A percentile compares a stretch with the other conserved stretches of the same genome.
Evolutionary conservation across 2,797 vertebrate genomes (phyloP).

Genomic region (Muraenolepis orangiensis): DNA sequence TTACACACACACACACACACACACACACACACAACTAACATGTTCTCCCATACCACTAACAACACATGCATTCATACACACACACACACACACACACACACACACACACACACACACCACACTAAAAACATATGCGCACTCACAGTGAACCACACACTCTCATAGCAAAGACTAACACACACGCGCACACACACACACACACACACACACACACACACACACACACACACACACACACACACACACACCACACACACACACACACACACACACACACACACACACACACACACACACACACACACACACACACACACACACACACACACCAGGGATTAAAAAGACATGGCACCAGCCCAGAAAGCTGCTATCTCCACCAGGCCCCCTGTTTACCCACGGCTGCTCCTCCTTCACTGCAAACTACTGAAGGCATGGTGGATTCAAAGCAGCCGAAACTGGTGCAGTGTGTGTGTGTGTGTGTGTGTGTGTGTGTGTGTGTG

Average conservation of each 20-base stretch:
- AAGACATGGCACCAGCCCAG: slow-evolving; percentile 67
- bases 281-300: slow-evolving; percentile 22
- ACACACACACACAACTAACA: background rate
- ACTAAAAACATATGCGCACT: slow-evolving; percentile 25
- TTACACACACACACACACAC: slow-evolving; percentile 19
- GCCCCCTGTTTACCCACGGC: slow-evolving; percentile 85
- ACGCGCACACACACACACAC: background rate
- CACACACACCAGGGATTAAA: slow-evolving; percentile 66
- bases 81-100: slow-evolving; percentile 15
- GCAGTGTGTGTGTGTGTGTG: slow-evolving; percentile 19
- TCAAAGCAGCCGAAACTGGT: slow-evolving; percentile 15
- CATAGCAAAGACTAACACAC: background rate
- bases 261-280: slow-evolving; percentile 29
- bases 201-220: slow-evolving; percentile 23
- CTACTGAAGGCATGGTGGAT: slow-evolving; percentile 29
- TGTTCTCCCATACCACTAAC: too few species aligned
- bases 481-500: slow-evolving; percentile 21
- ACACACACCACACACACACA: slow-evolving; percentile 35
- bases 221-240: slow-evolving; percentile 37
- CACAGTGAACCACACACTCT: slow-evolving; percentile 5
- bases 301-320: slow-evolving; percentile 7
- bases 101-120: slow-evolving; percentile 41
- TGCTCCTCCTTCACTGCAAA: slow-evolving; percentile 48
- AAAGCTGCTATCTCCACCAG: slow-evolving; percentile 64
- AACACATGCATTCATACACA: too few species aligned